Percentiles rank a stretch among this genome's conserved stretches.
Evolutionary conservation across 2,797 vertebrate species (phyloP).

Genomic region (Tarsius wallacei): DNA sequence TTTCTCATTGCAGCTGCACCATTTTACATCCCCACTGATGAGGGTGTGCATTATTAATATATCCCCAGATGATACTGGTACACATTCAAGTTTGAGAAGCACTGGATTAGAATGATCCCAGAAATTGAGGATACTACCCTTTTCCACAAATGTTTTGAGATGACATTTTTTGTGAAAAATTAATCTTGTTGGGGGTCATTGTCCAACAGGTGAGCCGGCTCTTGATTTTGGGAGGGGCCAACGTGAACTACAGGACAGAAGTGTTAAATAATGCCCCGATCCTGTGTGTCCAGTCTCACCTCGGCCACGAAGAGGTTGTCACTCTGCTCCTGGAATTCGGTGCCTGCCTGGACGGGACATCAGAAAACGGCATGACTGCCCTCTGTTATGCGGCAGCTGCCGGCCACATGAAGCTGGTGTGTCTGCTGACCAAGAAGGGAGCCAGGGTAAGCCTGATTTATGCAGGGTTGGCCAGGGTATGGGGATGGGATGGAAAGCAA

Average conservation of each 20-base stretch:
- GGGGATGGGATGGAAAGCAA: neutral
- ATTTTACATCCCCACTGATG: neutral
- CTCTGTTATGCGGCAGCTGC: slow-evolving; percentile 96
- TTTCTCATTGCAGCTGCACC: neutral
- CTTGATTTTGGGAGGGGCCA: slow-evolving; percentile 97
- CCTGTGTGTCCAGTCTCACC: slow-evolving; percentile 97
- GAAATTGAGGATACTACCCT: neutral
- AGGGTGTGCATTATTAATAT: neutral
- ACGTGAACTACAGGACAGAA: slow-evolving; percentile 98
- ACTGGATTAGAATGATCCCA: neutral
- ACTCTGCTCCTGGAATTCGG: slow-evolving; percentile 96
- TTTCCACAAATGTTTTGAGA: neutral
- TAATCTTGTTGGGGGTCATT: slow-evolving; percentile 60
- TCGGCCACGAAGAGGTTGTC: slow-evolving; percentile 97
- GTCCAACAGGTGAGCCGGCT: slow-evolving; percentile 96
- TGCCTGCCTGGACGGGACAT: slow-evolving; percentile 94
- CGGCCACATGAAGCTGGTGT: slow-evolving; percentile 95
- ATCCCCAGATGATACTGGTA: too few species aligned
- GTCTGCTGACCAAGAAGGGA: slow-evolving; percentile 95
- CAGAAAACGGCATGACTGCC: slow-evolving; percentile 96
- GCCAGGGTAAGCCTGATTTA: slow-evolving; percentile 92
- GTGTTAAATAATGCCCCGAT: slow-evolving; percentile 98
- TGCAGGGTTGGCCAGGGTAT: neutral
- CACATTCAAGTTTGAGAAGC: neutral
- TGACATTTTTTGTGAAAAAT: neutral